Percentiles rank a stretch among this genome's conserved stretches.
Evolutionary conservation across 1,140 invertebrate genomes (phyloP).

Genomic region (Hycleus phaleratus): DNA sequence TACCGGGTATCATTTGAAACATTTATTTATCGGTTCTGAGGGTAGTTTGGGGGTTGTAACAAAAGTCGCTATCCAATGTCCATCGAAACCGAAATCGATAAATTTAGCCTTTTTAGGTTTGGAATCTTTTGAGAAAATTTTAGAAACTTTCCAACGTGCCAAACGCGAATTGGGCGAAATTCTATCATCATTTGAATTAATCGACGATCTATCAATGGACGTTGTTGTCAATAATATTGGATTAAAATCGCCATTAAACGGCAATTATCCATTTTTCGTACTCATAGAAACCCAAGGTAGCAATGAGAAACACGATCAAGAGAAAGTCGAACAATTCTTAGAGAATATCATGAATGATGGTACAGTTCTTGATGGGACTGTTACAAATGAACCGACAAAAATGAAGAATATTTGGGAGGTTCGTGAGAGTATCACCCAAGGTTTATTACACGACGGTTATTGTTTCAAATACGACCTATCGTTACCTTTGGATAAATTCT

Average conservation of each 20-base stretch:
- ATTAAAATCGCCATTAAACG: slow-evolving; percentile 54
- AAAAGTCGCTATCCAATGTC: slow-evolving; percentile 85
- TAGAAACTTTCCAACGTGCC: slow-evolving; percentile 65
- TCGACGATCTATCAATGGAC: slow-evolving; percentile 65
- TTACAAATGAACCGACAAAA: slow-evolving; percentile 70
- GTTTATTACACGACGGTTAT: slow-evolving; percentile 75
- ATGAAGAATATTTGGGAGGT: slow-evolving; percentile 77
- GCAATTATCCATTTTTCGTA: slow-evolving; percentile 75
- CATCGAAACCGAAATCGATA: slow-evolving; percentile 66
- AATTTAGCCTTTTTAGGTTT: slow-evolving; percentile 82
- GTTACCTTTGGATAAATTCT: slow-evolving; percentile 75
- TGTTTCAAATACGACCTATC: slow-evolving; percentile 96
- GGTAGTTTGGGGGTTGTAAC: slow-evolving; percentile 94
- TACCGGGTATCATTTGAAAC: slow-evolving; percentile 93
- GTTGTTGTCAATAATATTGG: slow-evolving; percentile 53
- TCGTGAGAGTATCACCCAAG: slow-evolving; percentile 77
- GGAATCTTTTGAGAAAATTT: slow-evolving; percentile 64
- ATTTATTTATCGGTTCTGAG: slow-evolving; percentile 96
- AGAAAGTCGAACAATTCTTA: slow-evolving; percentile 77
- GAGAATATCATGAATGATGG: slow-evolving; percentile 61
- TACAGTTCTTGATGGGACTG: slow-evolving; percentile 73
- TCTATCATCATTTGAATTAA: slow-evolving; percentile 89
- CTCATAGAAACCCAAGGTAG: slow-evolving; percentile 88
- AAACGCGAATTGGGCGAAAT: slow-evolving; percentile 76
- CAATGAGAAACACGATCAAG: slow-evolving; percentile 71